Conservation (phyloP, 2,888 invertebrate species). For the Oeneis ivallda region DNA sequence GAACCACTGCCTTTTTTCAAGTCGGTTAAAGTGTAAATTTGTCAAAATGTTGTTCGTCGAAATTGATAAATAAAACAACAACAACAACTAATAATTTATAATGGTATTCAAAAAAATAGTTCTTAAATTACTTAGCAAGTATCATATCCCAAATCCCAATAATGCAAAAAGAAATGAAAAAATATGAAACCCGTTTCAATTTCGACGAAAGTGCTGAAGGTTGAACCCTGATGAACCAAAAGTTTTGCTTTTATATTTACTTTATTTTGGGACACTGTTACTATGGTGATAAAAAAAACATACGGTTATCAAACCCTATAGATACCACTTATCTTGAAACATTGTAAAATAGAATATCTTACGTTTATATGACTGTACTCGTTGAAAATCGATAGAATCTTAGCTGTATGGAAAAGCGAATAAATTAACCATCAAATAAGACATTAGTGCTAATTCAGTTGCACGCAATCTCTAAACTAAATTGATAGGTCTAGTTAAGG, state of each 20-base stretch:
- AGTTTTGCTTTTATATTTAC: constrained; percentile 21
- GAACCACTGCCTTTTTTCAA: no score
- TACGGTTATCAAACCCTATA: not conserved
- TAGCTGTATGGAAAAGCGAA: no score
- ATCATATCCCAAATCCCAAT: constrained; percentile 30
- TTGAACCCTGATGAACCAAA: constrained; percentile 36
- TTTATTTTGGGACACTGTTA: constrained; percentile 16
- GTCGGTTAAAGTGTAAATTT: no score
- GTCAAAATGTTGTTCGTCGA: no score
- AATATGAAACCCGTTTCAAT: constrained; percentile 31
- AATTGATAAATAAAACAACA: constrained; percentile 1
- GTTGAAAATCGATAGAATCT: no score
- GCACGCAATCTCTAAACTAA: no score
- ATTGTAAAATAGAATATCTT: no score
- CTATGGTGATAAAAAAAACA: constrained; percentile 7
- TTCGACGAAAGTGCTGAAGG: constrained; percentile 33
- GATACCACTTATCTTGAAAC: no score
- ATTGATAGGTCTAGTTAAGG: no score
- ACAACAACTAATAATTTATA: constrained; percentile 1
- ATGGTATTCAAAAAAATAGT: constrained; percentile 20
- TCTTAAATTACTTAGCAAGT: constrained; percentile 27
- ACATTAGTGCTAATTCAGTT: no score
- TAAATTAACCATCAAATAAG: no score
- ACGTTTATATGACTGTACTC: no score
- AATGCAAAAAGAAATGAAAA: constrained; percentile 27